Percentiles rank a stretch among this genome's conserved stretches.
These are phyloP conservation scores for Phoenicopterus ruber DNA, from an alignment of 2,113 vertebrate species.

Conservation along the genomic window DNA sequence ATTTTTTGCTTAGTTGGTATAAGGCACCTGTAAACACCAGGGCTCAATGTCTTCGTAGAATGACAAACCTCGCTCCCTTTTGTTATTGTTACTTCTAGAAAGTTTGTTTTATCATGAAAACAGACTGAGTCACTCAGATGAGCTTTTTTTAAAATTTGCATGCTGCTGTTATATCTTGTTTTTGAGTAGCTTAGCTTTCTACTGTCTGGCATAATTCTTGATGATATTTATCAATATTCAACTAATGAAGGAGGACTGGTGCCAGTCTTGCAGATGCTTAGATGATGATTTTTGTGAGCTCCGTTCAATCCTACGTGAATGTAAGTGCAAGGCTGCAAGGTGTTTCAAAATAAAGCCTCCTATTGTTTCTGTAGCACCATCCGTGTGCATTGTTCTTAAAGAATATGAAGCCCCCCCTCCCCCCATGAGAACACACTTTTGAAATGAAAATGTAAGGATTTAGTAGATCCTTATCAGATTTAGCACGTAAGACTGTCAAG, in stretches of 20 bases:
- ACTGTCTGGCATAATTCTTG: neutral
- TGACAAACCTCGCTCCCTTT: neutral
- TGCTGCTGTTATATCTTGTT: neutral
- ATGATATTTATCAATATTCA: neutral
- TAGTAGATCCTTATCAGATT: neutral
- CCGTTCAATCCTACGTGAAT: neutral
- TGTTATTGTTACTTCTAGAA: slow-evolving; percentile 6
- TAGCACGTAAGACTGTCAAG: neutral
- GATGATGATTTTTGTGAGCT: neutral
- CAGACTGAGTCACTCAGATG: neutral
- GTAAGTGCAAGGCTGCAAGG: neutral
- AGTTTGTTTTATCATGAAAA: neutral
- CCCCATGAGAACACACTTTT: neutral
- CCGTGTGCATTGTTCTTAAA: neutral
- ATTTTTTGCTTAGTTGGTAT: slow-evolving; percentile 28
- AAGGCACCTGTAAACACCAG: slow-evolving; percentile 33
- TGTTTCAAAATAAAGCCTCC: neutral
- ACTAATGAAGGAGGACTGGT: neutral
- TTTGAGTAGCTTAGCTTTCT: neutral
- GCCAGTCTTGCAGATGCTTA: neutral
- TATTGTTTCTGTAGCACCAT: neutral
- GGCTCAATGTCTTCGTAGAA: neutral
- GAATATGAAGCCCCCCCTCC: neutral
- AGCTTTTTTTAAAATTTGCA: neutral
- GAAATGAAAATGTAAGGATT: neutral